Evolutionary conservation across 2,113 vertebrate species (phyloP).

Genomic region (Chroicocephalus ridibundus): DNA sequence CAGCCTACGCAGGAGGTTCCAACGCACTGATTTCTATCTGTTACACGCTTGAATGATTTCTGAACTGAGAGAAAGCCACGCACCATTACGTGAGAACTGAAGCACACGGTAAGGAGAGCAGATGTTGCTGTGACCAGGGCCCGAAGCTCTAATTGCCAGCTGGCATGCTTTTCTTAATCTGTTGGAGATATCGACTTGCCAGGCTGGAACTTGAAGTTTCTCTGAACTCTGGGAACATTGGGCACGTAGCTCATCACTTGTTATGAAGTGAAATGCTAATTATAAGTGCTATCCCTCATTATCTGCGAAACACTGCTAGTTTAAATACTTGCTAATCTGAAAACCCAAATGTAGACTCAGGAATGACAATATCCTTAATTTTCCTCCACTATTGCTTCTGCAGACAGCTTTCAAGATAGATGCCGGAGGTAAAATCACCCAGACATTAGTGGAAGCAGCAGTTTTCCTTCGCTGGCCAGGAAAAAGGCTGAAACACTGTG

Average conservation of each 20-base stretch:
- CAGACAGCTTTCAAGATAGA: not conserved
- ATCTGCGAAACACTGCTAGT: not conserved
- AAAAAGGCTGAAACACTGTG: not conserved
- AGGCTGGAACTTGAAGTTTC: not conserved
- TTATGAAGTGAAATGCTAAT: not conserved
- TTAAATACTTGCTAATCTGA: not conserved
- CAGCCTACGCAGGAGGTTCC: not conserved
- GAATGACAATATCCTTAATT: not conserved
- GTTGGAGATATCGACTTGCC: not conserved
- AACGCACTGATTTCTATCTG: not conserved
- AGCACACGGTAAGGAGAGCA: not conserved
- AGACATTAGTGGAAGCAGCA: not conserved
- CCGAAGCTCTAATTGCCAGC: not conserved
- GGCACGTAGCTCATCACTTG: not conserved
- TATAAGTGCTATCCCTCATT: not conserved
- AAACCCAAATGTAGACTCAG: not conserved
- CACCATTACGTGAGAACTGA: not conserved
- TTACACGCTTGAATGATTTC: not conserved
- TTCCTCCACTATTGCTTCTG: not conserved
- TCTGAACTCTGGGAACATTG: not conserved
- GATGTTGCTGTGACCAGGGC: conserved; percentile 16
- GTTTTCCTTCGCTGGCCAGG: not conserved
- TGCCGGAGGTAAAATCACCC: not conserved
- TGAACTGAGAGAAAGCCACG: not conserved
- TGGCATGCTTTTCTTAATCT: conserved; percentile 20